These are phyloP conservation scores for Microctenopoma stevenorrisi DNA, from an alignment of 2,797 vertebrate species.

Conservation along the genomic window DNA sequence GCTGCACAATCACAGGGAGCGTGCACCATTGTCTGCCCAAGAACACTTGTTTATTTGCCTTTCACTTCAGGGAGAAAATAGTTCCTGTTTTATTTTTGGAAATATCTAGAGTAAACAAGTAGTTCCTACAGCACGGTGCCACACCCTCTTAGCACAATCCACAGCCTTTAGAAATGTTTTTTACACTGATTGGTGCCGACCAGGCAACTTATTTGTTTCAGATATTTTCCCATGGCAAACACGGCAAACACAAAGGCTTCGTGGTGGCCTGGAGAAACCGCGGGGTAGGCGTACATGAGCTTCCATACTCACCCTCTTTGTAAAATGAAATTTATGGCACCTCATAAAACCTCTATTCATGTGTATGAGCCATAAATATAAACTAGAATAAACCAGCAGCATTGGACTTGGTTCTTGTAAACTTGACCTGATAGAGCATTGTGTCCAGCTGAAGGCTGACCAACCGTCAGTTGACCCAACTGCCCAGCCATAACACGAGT, in stretches of 20 bases:
- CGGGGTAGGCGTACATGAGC: slow-evolving; percentile 79
- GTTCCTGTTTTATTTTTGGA: slow-evolving; percentile 77
- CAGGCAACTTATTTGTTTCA: slow-evolving; percentile 83
- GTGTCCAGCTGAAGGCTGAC: slow-evolving; percentile 43
- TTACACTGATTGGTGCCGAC: slow-evolving; percentile 77
- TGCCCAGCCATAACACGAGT: slow-evolving; percentile 22
- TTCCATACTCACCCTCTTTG: slow-evolving; percentile 73
- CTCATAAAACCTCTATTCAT: slow-evolving; percentile 82
- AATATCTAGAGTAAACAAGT: slow-evolving; percentile 77
- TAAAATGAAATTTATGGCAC: slow-evolving; percentile 83
- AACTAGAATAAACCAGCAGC: slow-evolving; percentile 69
- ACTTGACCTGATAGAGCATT: slow-evolving; percentile 56
- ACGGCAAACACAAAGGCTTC: slow-evolving; percentile 79
- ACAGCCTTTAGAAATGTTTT: slow-evolving; percentile 78
- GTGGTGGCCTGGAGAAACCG: slow-evolving; percentile 80
- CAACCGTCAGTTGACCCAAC: slow-evolving; percentile 33
- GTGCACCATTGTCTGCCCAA: slow-evolving; percentile 68
- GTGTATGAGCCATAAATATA: slow-evolving; percentile 79
- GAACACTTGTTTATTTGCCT: slow-evolving; percentile 81
- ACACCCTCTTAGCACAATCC: slow-evolving; percentile 79
- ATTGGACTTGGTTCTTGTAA: slow-evolving; percentile 60
- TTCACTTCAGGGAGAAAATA: slow-evolving; percentile 75
- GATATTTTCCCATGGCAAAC: slow-evolving; percentile 86
- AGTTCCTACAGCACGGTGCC: slow-evolving; percentile 71
- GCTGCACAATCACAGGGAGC: slow-evolving; percentile 56